Conservation (phyloP, 2,888 invertebrate genomes). For the Auanema sp. region DNA sequence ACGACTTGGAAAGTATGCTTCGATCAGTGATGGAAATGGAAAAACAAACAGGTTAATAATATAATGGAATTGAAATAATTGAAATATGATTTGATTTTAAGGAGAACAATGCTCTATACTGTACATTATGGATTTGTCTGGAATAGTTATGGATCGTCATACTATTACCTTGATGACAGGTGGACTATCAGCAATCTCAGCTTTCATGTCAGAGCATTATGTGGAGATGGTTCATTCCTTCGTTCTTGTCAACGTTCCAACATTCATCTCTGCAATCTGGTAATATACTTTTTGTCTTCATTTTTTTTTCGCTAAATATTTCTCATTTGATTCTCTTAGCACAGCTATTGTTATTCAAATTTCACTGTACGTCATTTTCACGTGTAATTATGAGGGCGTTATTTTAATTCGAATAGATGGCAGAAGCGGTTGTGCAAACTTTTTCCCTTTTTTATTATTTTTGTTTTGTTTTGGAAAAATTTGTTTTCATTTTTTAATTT, state of each 20-base stretch:
- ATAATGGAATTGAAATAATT: neutral
- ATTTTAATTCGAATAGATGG: too few relatives aligned
- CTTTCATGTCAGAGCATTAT: conserved; percentile 60
- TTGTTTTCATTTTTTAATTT: too few relatives aligned
- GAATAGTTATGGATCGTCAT: conserved; percentile 52
- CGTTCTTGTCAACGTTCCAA: conserved; percentile 60
- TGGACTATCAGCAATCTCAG: conserved; percentile 56
- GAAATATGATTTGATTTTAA: conserved; percentile 17
- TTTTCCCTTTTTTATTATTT: too few relatives aligned
- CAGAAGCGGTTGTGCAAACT: too few relatives aligned
- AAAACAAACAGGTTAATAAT: conserved; percentile 43
- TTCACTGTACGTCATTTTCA: neutral
- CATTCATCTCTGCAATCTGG: conserved; percentile 55
- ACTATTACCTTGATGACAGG: conserved; percentile 45
- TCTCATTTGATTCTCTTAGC: neutral
- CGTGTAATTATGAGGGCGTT: neutral
- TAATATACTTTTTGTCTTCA: too few relatives aligned
- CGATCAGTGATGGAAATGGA: conserved; percentile 58
- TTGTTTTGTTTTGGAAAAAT: too few relatives aligned
- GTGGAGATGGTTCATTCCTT: conserved; percentile 59
- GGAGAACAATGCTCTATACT: conserved; percentile 56
- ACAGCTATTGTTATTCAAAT: neutral
- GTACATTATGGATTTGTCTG: conserved; percentile 62
- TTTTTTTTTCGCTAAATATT: neutral
- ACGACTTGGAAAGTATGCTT: conserved; percentile 61